Evolutionary conservation across 2,113 vertebrate genomes (phyloP).

Genomic region (Lycaon pictus): DNA sequence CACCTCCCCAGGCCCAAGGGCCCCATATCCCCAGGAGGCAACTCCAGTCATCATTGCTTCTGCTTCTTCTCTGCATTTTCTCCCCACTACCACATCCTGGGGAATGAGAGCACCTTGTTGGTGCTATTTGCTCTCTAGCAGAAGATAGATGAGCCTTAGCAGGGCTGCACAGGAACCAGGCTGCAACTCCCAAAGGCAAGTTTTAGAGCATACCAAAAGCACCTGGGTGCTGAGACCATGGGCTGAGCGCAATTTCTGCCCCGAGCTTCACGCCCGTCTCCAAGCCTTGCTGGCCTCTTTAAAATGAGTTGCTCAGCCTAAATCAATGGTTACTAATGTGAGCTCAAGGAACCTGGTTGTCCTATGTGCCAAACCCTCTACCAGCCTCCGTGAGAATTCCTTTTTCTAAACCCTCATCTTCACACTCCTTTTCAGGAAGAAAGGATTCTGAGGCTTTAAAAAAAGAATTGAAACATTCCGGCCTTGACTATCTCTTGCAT

Average conservation of each 20-base stretch:
- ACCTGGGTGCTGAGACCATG: rapidly evolving
- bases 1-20: rapidly evolving
- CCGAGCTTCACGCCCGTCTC: rapidly evolving
- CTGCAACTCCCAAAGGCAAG: background rate
- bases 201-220: background rate
- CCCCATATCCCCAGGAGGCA: background rate
- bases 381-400: rapidly evolving
- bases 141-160: background rate
- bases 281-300: background rate
- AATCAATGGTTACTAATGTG: rapidly evolving
- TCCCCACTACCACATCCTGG: rapidly evolving
- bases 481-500: background rate
- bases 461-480: background rate
- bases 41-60: rapidly evolving
- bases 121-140: rapidly evolving
- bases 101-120: rapidly evolving
- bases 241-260: background rate
- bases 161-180: rapidly evolving
- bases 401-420: background rate
- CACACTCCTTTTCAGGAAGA: background rate
- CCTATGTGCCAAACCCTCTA: background rate
- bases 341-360: background rate
- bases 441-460: background rate
- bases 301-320: too few species aligned
- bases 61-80: rapidly evolving